Evolutionary conservation across 2,113 vertebrate species (phyloP).

Genomic region (Apodemus speciosus): DNA sequence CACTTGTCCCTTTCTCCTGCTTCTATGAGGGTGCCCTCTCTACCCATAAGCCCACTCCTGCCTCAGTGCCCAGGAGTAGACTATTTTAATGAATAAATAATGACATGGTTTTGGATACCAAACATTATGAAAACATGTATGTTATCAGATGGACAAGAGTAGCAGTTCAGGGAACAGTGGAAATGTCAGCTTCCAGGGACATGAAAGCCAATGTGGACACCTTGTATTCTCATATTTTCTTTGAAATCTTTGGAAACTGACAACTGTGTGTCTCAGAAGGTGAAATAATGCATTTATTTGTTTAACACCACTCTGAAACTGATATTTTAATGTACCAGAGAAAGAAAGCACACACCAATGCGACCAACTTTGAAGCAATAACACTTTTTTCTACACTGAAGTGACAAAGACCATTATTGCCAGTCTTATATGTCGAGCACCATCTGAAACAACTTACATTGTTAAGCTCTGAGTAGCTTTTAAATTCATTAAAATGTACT

Average conservation of each 20-base stretch:
- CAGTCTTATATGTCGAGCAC: neutral
- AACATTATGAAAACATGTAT: too few species aligned
- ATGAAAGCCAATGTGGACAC: neutral
- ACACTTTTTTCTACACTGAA: rapidly evolving
- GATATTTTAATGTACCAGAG: neutral
- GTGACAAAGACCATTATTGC: neutral
- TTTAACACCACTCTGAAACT: neutral
- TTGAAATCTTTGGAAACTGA: neutral
- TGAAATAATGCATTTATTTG: neutral
- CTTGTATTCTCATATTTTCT: neutral
- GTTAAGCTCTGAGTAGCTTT: neutral
- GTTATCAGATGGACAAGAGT: too few species aligned
- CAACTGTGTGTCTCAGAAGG: neutral
- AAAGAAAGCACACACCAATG: neutral
- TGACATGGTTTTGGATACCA: neutral
- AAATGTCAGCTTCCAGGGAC: neutral
- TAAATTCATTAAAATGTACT: neutral
- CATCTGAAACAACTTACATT: neutral
- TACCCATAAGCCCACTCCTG: too few species aligned
- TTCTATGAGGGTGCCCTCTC: too few species aligned
- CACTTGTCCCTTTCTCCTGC: too few species aligned
- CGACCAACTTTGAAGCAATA: neutral
- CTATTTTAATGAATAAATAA: neutral
- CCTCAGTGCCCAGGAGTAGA: too few species aligned
- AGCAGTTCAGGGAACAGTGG: rapidly evolving